phyloP scores from a whole-genome alignment of 2,888 invertebrate species.

The Eupithecia exiguata region DNA sequence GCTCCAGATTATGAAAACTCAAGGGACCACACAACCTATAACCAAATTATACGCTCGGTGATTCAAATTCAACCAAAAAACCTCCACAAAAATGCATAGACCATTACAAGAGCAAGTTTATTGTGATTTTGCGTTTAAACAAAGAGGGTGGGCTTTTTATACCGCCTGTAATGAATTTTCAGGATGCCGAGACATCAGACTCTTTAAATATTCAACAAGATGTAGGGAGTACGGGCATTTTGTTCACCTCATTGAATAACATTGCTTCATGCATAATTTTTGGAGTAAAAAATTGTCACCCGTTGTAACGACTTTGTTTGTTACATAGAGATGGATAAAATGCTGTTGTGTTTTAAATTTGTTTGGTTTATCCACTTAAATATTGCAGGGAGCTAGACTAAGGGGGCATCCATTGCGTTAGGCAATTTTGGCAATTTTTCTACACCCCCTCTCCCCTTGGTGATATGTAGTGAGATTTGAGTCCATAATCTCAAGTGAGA shows the following conservation, averaged over 20 bases:
- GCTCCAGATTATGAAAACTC: conserved; percentile 28
- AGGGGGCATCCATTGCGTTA: too few relatives aligned
- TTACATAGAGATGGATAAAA: not conserved
- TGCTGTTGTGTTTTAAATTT: not conserved
- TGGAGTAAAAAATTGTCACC: conserved; percentile 60
- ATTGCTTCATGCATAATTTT: conserved; percentile 81
- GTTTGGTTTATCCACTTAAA: not conserved
- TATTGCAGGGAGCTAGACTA: not conserved
- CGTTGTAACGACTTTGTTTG: conserved; percentile 19
- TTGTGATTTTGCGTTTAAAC: conserved; percentile 82
- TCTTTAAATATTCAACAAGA: conserved; percentile 75
- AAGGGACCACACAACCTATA: conserved; percentile 35
- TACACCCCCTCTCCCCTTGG: too few relatives aligned
- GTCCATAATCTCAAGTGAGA: too few relatives aligned
- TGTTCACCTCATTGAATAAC: conserved; percentile 81
- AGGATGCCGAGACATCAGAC: conserved; percentile 66
- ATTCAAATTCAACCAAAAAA: conserved; percentile 62
- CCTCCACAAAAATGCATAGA: conserved; percentile 71
- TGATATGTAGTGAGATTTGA: too few relatives aligned
- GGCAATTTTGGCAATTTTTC: too few relatives aligned
- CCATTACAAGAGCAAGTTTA: conserved; percentile 77
- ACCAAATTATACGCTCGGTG: conserved; percentile 38
- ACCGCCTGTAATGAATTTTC: conserved; percentile 74
- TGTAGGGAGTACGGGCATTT: conserved; percentile 64
- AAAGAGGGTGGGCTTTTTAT: conserved; percentile 76